These are phyloP conservation scores for Anarsia innoxiella DNA, from an alignment of 2,888 invertebrate genomes.

Conservation along the genomic window DNA sequence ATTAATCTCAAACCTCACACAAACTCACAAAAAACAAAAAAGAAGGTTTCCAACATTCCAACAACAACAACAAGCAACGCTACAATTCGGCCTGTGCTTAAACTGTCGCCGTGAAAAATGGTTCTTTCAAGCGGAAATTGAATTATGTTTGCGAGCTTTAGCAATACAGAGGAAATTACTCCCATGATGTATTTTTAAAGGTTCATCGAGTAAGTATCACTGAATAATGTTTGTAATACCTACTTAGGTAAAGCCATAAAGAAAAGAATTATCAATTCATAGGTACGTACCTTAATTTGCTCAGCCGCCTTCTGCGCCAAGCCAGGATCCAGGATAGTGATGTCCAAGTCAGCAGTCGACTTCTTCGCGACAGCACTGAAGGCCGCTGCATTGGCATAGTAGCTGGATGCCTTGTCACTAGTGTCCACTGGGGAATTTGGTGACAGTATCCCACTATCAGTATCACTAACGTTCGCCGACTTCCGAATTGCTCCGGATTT, in stretches of 20 bases:
- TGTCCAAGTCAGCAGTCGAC: conserved; percentile 47
- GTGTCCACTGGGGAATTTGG: conserved; percentile 77
- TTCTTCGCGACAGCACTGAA: conserved; percentile 55
- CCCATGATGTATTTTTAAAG: too few species aligned
- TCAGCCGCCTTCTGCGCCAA: conserved; percentile 64
- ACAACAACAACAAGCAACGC: too few species aligned
- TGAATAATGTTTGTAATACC: too few species aligned
- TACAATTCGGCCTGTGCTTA: conserved; percentile 23
- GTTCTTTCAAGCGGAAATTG: conserved; percentile 29
- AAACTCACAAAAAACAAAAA: background rate
- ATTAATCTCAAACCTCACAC: too few species aligned
- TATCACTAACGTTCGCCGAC: conserved; percentile 73
- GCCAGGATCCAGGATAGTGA: conserved; percentile 57
- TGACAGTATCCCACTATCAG: conserved; percentile 78
- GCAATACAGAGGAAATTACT: too few species aligned
- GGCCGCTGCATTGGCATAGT: conserved; percentile 59
- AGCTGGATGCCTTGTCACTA: conserved; percentile 46
- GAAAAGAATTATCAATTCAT: too few species aligned
- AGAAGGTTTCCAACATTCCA: conserved; percentile 18
- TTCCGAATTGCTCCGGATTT: conserved; percentile 42
- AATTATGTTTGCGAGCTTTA: conserved; percentile 31
- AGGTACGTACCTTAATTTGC: conserved; percentile 67
- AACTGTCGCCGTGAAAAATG: conserved; percentile 39
- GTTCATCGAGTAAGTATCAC: too few species aligned
- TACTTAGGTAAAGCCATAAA: too few species aligned